Evolutionary conservation across 2,113 vertebrate species (phyloP), one percentile per base, ranked within the genome.

Genomic region (Hassar affinis): DNA sequence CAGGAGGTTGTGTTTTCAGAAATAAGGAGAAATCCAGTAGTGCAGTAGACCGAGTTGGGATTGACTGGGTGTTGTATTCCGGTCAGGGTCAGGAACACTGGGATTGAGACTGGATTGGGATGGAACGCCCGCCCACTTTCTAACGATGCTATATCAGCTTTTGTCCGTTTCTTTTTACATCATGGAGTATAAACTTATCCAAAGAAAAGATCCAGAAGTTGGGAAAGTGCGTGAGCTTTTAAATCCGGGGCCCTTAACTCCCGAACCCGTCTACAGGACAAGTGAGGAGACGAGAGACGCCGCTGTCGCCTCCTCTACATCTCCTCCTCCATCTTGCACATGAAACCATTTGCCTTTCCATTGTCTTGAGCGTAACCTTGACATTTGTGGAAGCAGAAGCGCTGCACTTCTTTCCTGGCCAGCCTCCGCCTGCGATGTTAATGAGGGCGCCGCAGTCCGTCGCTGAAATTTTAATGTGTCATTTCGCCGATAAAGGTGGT

Each of bases 401-500:
- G 33, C 62, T 30, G 71, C 42, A 27, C 45, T 51, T 64, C 54
- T 52, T 57, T 71, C 45, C 35, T 12, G 27, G 47, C 22, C 12
- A 54, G 64, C 25, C 71, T 42, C 85, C 56, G 77, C 54, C 87
- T 85, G 81, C 77, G 85, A 71, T 85, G 85, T 83, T 85, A 86
- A 85, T 85, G 78, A 80, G 72, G 14, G 38, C 51, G 33, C 68
- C 80, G 56, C 80, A 42, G 69, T 80, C 80, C 75, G 78, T 66
- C 56, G 78, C 74, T 56, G 85, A 78, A 85, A 86, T 86, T 85
- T 86, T 86, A 85, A 86, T 86, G 83, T 86, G 85, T 88, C 85
- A 87, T 86, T 88, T 86, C 72, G 79, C 59, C 61, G 77, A 85
- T 86, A 88, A 88, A 86, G 77, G 80, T 88, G 80, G 87, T 88